Percentiles rank a stretch among this genome's conserved stretches.
phyloP scores from a whole-genome alignment of 2,113 vertebrate genomes.

The Chunga burmeisteri region DNA sequence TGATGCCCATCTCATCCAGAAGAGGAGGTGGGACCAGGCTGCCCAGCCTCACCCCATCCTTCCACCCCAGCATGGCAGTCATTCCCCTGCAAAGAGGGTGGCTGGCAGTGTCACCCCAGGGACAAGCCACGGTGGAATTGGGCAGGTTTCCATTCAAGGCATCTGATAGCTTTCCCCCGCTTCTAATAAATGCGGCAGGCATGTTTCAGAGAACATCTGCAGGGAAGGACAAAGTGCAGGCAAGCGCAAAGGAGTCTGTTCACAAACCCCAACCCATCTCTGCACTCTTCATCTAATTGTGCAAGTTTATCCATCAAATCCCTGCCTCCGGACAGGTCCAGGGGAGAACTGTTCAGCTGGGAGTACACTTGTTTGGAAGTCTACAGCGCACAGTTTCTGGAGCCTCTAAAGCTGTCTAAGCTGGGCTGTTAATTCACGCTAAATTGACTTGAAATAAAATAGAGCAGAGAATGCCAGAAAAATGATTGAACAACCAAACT shows the following conservation, averaged over 20 bases:
- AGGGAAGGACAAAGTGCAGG: neutral
- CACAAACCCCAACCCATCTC: neutral
- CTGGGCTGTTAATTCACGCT: neutral
- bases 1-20: accelerated
- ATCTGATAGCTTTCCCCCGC: accelerated
- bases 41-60: neutral
- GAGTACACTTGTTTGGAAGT: neutral
- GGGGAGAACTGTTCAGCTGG: neutral
- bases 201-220: neutral
- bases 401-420: neutral
- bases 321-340: neutral
- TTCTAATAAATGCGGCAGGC: neutral
- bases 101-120: neutral
- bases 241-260: neutral
- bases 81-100: neutral
- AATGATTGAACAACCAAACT: neutral
- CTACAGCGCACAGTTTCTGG: neutral
- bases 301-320: neutral
- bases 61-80: neutral
- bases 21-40: neutral
- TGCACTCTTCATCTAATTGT: neutral
- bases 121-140: accelerated
- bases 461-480: neutral
- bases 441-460: neutral
- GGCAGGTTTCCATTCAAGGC: neutral